phyloP scores from a whole-genome alignment of 2,113 vertebrate species.

The Emberiza fucata region DNA sequence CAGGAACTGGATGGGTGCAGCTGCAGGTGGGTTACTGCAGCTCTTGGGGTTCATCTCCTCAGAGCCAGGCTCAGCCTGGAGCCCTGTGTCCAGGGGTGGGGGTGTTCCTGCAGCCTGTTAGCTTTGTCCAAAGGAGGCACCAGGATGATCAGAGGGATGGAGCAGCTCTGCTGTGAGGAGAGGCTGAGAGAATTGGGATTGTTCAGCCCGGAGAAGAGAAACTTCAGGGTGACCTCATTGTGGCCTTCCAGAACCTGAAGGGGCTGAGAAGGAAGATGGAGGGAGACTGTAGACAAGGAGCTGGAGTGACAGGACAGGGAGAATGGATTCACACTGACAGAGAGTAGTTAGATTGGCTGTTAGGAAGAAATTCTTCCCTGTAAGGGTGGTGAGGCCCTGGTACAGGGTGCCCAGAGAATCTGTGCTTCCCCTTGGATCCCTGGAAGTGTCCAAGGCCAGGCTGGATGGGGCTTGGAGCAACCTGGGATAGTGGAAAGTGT shows the following conservation, averaged over 20 bases:
- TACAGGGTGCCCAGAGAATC: not conserved
- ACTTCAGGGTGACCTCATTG: not conserved
- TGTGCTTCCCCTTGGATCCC: not conserved
- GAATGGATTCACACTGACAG: not conserved
- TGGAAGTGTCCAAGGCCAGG: not conserved
- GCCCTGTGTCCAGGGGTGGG: not conserved
- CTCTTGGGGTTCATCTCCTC: not conserved
- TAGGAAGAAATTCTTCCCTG: not conserved
- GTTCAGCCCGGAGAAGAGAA: not conserved
- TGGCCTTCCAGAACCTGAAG: not conserved
- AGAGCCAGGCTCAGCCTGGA: not conserved
- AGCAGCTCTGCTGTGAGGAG: not conserved
- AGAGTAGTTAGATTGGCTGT: not conserved
- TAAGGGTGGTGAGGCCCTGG: not conserved
- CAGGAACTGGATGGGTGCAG: not conserved
- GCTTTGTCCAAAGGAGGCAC: not conserved
- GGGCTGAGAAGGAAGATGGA: not conserved
- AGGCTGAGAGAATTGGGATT: not conserved
- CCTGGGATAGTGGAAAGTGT: not conserved
- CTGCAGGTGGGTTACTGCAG: not conserved
- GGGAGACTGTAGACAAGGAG: not conserved
- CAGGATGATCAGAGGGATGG: not conserved
- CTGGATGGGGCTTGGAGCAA: rapidly evolving
- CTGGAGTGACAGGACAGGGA: not conserved
- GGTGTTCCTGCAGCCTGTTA: not conserved